Conservation (phyloP, 2,113 vertebrate species). For the Mastomys natalensis region DNA sequence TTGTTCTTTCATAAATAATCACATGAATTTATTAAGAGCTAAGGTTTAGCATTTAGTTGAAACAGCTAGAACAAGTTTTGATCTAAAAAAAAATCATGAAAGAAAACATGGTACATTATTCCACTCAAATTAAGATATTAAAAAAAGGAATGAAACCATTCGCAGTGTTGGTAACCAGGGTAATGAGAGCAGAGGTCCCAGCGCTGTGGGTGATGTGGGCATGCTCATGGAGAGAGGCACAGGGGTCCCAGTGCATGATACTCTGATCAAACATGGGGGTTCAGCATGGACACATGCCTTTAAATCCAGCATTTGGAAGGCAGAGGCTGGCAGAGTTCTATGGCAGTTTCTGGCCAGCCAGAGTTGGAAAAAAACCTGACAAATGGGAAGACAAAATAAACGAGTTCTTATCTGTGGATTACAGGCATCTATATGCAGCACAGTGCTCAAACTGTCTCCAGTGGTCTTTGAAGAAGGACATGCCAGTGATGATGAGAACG, state of each 20-base stretch:
- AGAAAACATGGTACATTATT: neutral
- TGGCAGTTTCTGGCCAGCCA: neutral
- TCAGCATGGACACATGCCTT: neutral
- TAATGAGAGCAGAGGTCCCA: accelerated
- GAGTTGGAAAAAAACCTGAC: neutral
- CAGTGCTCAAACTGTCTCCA: neutral
- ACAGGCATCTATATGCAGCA: neutral
- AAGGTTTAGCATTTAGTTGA: constrained; percentile 30
- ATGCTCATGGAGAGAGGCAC: neutral
- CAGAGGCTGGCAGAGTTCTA: neutral
- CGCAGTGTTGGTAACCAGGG: neutral
- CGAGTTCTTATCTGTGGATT: neutral
- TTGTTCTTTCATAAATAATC: neutral
- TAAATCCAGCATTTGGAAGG: neutral
- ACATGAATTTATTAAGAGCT: neutral
- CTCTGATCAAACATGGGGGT: neutral
- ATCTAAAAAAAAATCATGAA: neutral
- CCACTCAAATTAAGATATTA: neutral
- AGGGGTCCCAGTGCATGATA: neutral
- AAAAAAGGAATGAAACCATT: neutral
- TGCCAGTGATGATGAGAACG: neutral
- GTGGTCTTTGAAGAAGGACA: neutral
- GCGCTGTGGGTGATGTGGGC: neutral
- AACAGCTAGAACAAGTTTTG: constrained; percentile 15
- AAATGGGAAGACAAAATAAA: neutral